Evolutionary conservation across 1,140 invertebrate species (phyloP).

Genomic region (Nasonia giraulti): DNA sequence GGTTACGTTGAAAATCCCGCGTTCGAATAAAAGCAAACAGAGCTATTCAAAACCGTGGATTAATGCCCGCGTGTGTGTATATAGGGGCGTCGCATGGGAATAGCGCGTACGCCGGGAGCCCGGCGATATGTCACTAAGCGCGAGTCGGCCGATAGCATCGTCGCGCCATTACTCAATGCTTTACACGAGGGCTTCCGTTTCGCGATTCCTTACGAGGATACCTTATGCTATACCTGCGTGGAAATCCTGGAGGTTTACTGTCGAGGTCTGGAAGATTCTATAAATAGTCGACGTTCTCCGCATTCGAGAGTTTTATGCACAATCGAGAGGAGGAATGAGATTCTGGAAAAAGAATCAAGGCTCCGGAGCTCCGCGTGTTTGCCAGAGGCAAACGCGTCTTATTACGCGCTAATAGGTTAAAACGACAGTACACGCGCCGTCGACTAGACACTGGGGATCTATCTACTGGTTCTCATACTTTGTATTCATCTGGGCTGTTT

Average conservation of each 20-base stretch:
- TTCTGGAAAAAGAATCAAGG: neutral
- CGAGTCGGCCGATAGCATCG: neutral
- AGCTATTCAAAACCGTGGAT: neutral
- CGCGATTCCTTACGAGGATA: too few relatives aligned
- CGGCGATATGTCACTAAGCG: neutral
- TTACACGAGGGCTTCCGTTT: neutral
- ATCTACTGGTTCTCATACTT: neutral
- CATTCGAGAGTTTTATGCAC: too few relatives aligned
- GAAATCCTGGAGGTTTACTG: too few relatives aligned
- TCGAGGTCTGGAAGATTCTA: too few relatives aligned
- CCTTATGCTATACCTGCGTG: too few relatives aligned
- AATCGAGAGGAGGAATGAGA: neutral
- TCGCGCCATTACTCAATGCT: neutral
- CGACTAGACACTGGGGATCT: neutral
- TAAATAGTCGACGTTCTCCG: too few relatives aligned
- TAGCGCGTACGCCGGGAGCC: neutral
- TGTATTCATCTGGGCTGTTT: neutral
- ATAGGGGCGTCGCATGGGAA: neutral
- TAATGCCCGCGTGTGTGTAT: too few relatives aligned
- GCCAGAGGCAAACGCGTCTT: neutral
- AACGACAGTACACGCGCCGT: constrained; percentile 1
- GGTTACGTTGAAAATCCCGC: neutral
- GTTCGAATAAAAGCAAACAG: neutral
- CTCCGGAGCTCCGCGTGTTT: neutral
- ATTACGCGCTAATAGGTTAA: constrained; percentile 42